A percentile compares a stretch with the other conserved stretches of the same genome.
phyloP scores from a whole-genome alignment of 2,888 invertebrate species.

The Dolichopus griseipennis region DNA sequence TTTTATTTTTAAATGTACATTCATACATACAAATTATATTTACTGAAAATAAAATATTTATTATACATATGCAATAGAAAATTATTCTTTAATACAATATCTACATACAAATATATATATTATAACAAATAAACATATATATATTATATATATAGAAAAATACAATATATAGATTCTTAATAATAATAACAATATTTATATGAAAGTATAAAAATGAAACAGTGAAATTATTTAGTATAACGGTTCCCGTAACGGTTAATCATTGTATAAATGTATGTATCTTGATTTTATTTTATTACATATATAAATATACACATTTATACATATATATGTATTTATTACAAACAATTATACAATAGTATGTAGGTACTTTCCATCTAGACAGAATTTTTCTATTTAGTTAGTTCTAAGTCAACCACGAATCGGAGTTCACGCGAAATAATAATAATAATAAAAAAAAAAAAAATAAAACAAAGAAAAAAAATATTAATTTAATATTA shows the following conservation, averaged over 20 bases:
- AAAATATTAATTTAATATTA: not conserved
- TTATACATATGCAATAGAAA: not conserved
- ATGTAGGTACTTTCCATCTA: not conserved
- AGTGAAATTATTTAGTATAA: not conserved
- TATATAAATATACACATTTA: no score
- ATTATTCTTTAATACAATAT: no score
- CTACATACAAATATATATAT: not conserved
- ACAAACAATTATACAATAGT: not conserved
- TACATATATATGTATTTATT: not conserved
- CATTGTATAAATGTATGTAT: no score
- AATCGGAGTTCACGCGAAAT: constrained; percentile 10
- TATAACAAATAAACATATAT: no score
- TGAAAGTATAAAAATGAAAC: not conserved
- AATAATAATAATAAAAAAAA: not conserved
- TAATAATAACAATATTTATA: not conserved
- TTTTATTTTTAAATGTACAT: not conserved
- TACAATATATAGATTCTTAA: not conserved
- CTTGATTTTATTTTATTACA: not conserved
- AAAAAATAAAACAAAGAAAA: not conserved
- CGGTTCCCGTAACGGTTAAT: constrained; percentile 1
- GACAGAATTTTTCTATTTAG: not conserved
- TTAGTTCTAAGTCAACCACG: constrained; percentile 10
- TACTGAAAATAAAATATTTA: not conserved
- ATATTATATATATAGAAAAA: not conserved
- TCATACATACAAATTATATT: not conserved